Evolutionary conservation across 1,140 invertebrate genomes (phyloP), one percentile per base, ranked within the genome.

Genomic region (Drosophila leontia): DNA sequence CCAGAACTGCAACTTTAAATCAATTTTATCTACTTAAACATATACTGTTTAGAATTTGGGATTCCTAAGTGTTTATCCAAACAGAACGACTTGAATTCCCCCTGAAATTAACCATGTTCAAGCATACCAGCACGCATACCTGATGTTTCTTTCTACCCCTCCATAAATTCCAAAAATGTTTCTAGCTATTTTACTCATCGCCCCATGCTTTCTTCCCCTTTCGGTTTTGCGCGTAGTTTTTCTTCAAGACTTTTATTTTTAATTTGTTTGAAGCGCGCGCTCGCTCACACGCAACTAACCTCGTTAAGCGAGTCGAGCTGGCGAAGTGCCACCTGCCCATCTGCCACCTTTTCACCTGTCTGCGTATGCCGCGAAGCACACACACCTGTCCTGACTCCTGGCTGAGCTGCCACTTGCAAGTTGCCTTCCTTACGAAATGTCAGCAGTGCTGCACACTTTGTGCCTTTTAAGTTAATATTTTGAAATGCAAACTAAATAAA

Each of bases 221-320:
- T 32, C 13, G 8, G 19, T 44, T 69, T 67, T 53, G 26, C 12
- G 61, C 19, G 32, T 55, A 45, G 17, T 60, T 61, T 59, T 65
- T 67, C 55, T 37, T 68, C 13, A 55, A 55, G 75, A 70, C 53
- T 78, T 71, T 72, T 76, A 19, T 63, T 68, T 78, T 88, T 88
- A 87, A 88, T 87, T 87, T 83, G 77, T 67, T 80, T 68, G 80
- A 37, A 56, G 63, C 67, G 50, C 50, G 17, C 41, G 39, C 82
- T 71, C 62, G 68, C 76, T 71, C 68, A 41, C 78, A 78, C 75
- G 75, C 76, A 78, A 78, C 69, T 59, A 74, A 82, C 50, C 84
- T 78, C 64, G 84, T 78, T 88, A 80, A 62, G 69, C 69, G 55
- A 75, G 63, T 63, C 63, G 63, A 59, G 71, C 72, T 37, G 7